Conservation (phyloP, 2,797 vertebrate species). For the Eulemur rubriventer region DNA sequence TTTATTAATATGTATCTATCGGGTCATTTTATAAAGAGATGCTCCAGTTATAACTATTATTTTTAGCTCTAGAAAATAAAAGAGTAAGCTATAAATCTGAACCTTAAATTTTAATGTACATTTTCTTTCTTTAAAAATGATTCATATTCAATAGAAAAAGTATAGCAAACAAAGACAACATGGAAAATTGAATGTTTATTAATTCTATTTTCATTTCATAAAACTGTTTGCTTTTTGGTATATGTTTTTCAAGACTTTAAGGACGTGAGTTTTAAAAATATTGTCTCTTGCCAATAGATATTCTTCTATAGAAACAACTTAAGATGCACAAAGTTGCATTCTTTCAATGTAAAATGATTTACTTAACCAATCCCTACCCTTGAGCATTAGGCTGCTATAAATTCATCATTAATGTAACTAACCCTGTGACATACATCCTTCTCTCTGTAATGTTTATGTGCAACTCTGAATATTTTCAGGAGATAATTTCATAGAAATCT, state of each 20-base stretch:
- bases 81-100: not conserved
- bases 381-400: not conserved
- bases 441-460: not conserved
- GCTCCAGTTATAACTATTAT: not conserved
- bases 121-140: not conserved
- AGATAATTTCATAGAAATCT: not conserved
- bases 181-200: not conserved
- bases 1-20: not conserved
- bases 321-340: not conserved
- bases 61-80: not conserved
- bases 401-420: not conserved
- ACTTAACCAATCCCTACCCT: not conserved
- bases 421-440: not conserved
- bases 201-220: not conserved
- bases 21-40: slow-evolving; percentile 20
- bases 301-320: not conserved
- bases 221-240: not conserved
- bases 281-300: not conserved
- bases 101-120: not conserved
- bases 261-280: not conserved
- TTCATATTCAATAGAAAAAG: not conserved
- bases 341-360: not conserved
- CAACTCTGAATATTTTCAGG: not conserved
- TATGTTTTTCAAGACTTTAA: not conserved
- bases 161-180: not conserved